Evolutionary conservation across 2,113 vertebrate genomes (phyloP), one percentile per base, ranked within the genome.

Genomic region (Antechinus flavipes): DNA sequence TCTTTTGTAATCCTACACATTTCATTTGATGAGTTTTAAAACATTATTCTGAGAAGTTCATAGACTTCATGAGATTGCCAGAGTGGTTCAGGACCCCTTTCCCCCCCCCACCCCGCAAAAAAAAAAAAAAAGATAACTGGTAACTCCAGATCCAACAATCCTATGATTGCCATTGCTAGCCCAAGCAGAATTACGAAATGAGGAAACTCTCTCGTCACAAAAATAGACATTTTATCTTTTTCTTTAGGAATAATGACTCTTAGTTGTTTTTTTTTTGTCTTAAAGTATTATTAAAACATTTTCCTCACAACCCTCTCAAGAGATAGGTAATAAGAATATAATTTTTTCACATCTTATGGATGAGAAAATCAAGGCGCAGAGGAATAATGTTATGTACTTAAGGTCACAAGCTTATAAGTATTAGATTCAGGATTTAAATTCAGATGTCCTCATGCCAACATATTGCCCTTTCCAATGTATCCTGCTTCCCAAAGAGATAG

Each of bases 91-190:
- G n/a, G 2, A 42, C 68, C 35, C 16, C 6, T 5, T 49, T 49
- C 7, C 6, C 50, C 50, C 1, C 50, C 50, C 50, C 1, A 11
- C 50, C 50, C 9, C 0, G 50, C 8, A 52, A 52, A 11, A 52
- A 52, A 11, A 52, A 50, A 84, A 42, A 19, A 26, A 42, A 23
- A 7, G n/a, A 84, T 84, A 84, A 42, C 16, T 23, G 2, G 16
- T 4, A 8, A 42, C 35, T 42, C 68, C 68, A 84, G 23, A 84
- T 84, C 16, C 68, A 42, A 42, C 35, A 30, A 35, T 91, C 94
- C 94, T 76, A 92, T 58, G 68, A 54, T 47, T 90, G 54, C 26
- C 89, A 97, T 54, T 96, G 54, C 91, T 90, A n/a, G 91, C n/a
- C 68, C 35, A 42, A 84, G n/a, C 30, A 68, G 94, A 90, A 90